Evolutionary conservation across 2,888 invertebrate genomes (phyloP).

Genomic region (Nudaria mundana): DNA sequence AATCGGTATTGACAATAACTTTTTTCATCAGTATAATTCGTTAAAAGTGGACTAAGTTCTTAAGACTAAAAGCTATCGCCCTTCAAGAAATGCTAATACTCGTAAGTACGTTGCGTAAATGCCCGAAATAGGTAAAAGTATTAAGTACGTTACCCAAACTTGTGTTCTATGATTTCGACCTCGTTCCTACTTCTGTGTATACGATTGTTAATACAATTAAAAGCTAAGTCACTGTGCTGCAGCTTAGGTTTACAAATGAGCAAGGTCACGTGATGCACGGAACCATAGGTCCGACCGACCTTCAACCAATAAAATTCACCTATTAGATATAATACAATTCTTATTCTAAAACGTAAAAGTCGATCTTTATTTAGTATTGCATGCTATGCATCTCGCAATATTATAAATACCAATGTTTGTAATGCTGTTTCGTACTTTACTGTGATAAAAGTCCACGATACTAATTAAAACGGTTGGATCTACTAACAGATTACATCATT

Average conservation of each 20-base stretch:
- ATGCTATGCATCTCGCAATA: too few relatives aligned
- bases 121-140: slow-evolving; percentile 24
- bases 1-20: slow-evolving; percentile 1
- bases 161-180: slow-evolving; percentile 45
- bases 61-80: slow-evolving; percentile 24
- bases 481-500: too few relatives aligned
- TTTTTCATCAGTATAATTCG: too few relatives aligned
- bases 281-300: slow-evolving; percentile 36
- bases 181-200: slow-evolving; percentile 46
- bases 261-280: slow-evolving; percentile 55
- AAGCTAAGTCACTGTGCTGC: slow-evolving; percentile 36
- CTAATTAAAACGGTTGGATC: too few relatives aligned
- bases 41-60: too few relatives aligned
- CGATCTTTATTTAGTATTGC: neutral
- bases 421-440: too few relatives aligned
- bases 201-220: slow-evolving; percentile 71
- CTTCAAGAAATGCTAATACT: slow-evolving; percentile 33
- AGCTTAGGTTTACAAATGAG: slow-evolving; percentile 51
- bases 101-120: slow-evolving; percentile 43
- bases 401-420: too few relatives aligned
- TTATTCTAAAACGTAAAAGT: slow-evolving; percentile 3
- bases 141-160: slow-evolving; percentile 41
- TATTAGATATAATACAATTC: slow-evolving; percentile 9
- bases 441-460: too few relatives aligned
- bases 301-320: slow-evolving; percentile 16